These are phyloP conservation scores for Illadopsis cleaveri DNA, from an alignment of 2,113 vertebrate genomes.

Conservation along the genomic window DNA sequence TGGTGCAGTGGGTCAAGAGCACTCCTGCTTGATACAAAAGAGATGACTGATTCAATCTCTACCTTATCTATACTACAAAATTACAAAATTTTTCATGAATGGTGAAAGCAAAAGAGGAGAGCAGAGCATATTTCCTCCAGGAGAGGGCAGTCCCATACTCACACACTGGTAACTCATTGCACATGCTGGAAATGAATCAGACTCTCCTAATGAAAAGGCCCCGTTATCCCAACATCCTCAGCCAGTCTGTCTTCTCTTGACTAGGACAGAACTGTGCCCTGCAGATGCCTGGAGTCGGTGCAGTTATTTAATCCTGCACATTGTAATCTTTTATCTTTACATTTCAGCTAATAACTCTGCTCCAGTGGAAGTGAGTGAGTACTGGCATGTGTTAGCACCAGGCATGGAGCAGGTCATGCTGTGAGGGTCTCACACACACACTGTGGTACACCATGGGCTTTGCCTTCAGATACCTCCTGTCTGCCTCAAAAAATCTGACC, in stretches of 20 bases:
- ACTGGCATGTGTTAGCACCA: fast-evolving
- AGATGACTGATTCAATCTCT: background rate
- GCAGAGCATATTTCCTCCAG: background rate
- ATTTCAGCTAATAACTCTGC: background rate
- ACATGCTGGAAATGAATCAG: background rate
- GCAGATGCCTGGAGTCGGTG: background rate
- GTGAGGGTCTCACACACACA: background rate
- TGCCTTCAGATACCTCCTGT: background rate
- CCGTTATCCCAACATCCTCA: background rate
- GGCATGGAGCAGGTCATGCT: fast-evolving
- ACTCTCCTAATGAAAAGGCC: background rate
- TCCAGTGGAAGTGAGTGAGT: background rate
- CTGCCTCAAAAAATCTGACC: background rate
- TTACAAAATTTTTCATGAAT: fast-evolving
- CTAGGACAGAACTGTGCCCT: background rate
- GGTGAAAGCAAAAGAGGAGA: background rate
- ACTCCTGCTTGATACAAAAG: background rate
- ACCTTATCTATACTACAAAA: background rate
- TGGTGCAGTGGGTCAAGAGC: background rate
- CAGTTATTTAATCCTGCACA: background rate
- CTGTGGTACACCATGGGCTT: fast-evolving
- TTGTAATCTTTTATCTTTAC: background rate
- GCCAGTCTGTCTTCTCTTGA: background rate
- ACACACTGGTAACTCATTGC: background rate
- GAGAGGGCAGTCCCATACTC: conserved; percentile 9